Evolutionary conservation across 2,797 vertebrate genomes (phyloP), one percentile per base, ranked within the genome.

Genomic region (Falco columbarius): DNA sequence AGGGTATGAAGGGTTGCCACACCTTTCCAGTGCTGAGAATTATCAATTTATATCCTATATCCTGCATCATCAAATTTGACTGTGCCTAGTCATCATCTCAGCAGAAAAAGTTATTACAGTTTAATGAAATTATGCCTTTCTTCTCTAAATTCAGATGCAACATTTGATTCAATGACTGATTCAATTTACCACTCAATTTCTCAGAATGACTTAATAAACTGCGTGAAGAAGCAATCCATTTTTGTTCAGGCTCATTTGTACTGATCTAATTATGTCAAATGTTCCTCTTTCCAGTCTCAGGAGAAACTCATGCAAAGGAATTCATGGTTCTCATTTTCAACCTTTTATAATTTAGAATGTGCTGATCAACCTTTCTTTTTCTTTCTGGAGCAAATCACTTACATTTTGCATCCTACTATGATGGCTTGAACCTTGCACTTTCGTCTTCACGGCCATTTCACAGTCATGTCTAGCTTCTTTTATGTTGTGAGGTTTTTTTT

Each of bases 91-190:
- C 82, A 75, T 68, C 61, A 84, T 51, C 32, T 79, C 82, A 91
- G 51, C 47, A 91, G 56, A 24, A 93, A 54, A 96, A 79, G 34
- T 40, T 94, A 73, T 49, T 68, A 67, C 10, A 51, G 9, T 72
- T 86, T 56, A 86, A 89, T 80, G 4, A 95, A 88, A 92, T 82
- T 27, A 77, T 66, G 12, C 24, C 49, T 63, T 70, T 72, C 56
- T 89, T 89, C 59, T 77, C 89, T 81, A 94, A 95, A 71, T 62
- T 88, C 66, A 86, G 32, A 67, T 58, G 38, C 71, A 94, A 66
- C 40, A 52, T 73, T 89, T 86, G 72, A 68, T 86, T 93, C 81
- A 86, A 55, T 70, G 71, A 68, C 52, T 83, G 83, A 90, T 90
- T 63, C 42, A 71, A 71, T 96, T 90, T 90, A 49, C 22, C 65